Conservation (phyloP, 1,140 invertebrate genomes). For the Druon quercuslanigerum region DNA sequence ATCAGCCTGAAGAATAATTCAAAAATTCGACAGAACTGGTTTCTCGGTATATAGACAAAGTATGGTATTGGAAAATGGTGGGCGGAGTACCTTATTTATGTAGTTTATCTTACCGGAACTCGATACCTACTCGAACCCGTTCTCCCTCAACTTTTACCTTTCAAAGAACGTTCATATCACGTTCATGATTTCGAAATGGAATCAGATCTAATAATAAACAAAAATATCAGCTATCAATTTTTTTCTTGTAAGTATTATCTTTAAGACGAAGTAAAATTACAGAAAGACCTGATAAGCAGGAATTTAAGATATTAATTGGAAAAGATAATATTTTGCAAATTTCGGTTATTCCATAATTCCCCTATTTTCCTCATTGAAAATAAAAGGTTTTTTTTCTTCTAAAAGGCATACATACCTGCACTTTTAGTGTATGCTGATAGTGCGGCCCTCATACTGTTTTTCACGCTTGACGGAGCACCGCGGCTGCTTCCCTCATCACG, state of each 20-base stretch:
- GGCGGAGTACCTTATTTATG: slow-evolving; percentile 71
- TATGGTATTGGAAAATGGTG: slow-evolving; percentile 54
- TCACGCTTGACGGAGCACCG: no score
- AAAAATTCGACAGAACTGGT: slow-evolving; percentile 38
- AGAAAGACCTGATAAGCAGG: no score
- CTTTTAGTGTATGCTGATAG: no score
- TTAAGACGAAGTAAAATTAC: no score
- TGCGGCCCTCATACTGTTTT: no score
- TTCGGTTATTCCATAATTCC: not conserved
- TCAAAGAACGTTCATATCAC: slow-evolving; percentile 32
- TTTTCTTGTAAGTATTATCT: not conserved
- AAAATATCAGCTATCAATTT: not conserved
- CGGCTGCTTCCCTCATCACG: no score
- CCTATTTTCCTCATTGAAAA: no score
- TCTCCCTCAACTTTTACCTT: slow-evolving; percentile 42
- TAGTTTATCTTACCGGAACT: slow-evolving; percentile 66
- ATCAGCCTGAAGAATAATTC: slow-evolving; percentile 52
- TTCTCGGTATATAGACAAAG: slow-evolving; percentile 53
- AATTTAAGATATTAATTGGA: no score
- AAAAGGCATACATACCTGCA: no score
- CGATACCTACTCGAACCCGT: slow-evolving; percentile 59
- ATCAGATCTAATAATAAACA: slow-evolving; percentile 13
- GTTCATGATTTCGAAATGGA: slow-evolving; percentile 34
- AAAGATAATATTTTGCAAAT: no score
- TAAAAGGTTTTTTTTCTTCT: no score